Evolutionary conservation across 2,888 invertebrate species (phyloP).

Genomic region (Cantharis nigra): DNA sequence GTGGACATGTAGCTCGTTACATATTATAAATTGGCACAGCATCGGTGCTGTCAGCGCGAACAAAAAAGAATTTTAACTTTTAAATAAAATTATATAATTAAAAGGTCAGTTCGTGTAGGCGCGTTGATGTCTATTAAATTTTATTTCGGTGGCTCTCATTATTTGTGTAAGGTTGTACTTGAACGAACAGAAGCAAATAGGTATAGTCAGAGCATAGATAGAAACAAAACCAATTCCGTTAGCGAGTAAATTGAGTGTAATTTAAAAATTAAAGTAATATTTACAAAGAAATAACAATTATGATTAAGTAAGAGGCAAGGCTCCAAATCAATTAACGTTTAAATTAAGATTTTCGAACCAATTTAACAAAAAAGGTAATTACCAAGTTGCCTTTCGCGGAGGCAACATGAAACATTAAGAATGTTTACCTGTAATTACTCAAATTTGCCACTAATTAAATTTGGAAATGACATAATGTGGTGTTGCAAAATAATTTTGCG

Average conservation of each 20-base stretch:
- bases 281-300: constrained; percentile 4
- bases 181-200: neutral
- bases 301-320: constrained; percentile 3
- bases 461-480: neutral
- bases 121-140: constrained; percentile 1
- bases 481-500: neutral
- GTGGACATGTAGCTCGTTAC: neutral
- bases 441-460: neutral
- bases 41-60: neutral
- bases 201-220: neutral
- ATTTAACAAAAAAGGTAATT: constrained; percentile 12
- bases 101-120: neutral
- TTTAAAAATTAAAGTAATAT: constrained; percentile 2
- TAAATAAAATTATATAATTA: neutral
- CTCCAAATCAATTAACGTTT: constrained; percentile 1
- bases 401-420: neutral
- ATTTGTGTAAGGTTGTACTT: neutral
- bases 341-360: constrained; percentile 4
- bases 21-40: neutral
- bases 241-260: neutral
- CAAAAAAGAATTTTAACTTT: neutral
- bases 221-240: neutral
- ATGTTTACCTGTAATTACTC: neutral
- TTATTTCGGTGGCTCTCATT: neutral
- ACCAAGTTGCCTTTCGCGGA: neutral